phyloP scores from a whole-genome alignment of 2,113 vertebrate species.

The Anarrhichthys ocellatus region DNA sequence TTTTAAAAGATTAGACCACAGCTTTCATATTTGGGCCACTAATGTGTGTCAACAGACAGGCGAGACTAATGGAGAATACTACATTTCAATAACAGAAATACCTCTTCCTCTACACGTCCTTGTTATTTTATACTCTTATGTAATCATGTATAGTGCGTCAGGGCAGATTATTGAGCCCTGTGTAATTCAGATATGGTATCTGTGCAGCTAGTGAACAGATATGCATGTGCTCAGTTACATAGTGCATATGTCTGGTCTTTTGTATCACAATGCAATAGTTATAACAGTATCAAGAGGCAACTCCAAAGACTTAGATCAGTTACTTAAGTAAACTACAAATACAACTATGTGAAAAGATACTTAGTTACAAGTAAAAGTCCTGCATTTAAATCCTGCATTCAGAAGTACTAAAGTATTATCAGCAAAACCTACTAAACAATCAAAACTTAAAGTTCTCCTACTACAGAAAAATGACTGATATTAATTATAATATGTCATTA shows the following conservation, averaged over 20 bases:
- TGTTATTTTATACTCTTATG: conserved; percentile 39
- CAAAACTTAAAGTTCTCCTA: background rate
- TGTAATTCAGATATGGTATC: conserved; percentile 50
- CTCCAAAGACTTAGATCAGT: background rate
- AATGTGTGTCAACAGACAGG: conserved; percentile 70
- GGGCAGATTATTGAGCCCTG: conserved; percentile 42
- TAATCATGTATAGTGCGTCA: conserved; percentile 42
- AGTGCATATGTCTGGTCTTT: background rate
- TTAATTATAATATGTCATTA: background rate
- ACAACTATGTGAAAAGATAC: no score
- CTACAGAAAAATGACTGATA: background rate
- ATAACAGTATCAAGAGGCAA: background rate
- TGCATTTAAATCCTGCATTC: background rate
- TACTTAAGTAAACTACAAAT: background rate
- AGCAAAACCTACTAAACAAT: background rate
- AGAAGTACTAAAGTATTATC: background rate
- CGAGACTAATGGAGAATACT: conserved; percentile 57
- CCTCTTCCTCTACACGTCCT: conserved; percentile 12
- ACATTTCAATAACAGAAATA: conserved; percentile 44
- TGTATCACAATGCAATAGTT: conserved; percentile 2
- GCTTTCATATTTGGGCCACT: conserved; percentile 73
- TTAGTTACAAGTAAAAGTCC: background rate
- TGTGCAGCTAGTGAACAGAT: conserved; percentile 36
- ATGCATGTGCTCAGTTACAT: conserved; percentile 24
- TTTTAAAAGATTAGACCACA: conserved; percentile 80